These are phyloP conservation scores for Arrhopalites spinosus DNA, from an alignment of 2,888 invertebrate genomes.

Conservation along the genomic window DNA sequence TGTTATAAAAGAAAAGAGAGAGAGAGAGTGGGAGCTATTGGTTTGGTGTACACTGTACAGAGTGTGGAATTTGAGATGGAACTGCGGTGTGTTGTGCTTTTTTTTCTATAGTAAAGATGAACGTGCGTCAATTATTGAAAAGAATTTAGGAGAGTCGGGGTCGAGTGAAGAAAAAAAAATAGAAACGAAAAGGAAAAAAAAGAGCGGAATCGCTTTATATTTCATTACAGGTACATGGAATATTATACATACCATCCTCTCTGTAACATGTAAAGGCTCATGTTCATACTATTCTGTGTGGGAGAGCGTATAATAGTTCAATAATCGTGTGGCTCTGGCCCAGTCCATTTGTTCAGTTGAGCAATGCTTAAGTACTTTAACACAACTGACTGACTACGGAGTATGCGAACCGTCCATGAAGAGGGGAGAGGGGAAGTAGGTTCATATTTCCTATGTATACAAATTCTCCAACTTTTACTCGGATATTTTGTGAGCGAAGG, in stretches of 20 bases:
- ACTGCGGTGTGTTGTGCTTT: neutral
- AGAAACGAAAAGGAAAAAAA: neutral
- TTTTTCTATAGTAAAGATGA: neutral
- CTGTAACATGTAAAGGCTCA: neutral
- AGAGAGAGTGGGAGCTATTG: no score
- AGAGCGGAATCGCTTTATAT: conserved; percentile 21
- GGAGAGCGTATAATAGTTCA: conserved; percentile 8
- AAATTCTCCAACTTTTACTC: neutral
- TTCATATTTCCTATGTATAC: neutral
- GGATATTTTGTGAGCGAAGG: no score
- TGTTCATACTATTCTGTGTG: neutral
- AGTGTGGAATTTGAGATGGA: no score
- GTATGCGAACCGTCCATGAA: neutral
- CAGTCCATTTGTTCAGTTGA: neutral
- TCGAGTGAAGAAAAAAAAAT: neutral
- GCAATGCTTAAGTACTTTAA: neutral
- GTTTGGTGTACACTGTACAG: no score
- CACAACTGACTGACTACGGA: neutral
- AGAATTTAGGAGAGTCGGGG: conserved; percentile 3
- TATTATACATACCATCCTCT: neutral
- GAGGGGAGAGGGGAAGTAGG: neutral
- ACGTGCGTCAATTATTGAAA: conserved; percentile 2
- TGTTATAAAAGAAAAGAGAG: no score
- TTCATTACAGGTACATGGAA: conserved; percentile 1
- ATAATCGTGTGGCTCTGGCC: conserved; percentile 25